Base-by-base conservation (phyloP, 2,113 vertebrate genomes). In the Galemys pyrenaicus region DNA sequence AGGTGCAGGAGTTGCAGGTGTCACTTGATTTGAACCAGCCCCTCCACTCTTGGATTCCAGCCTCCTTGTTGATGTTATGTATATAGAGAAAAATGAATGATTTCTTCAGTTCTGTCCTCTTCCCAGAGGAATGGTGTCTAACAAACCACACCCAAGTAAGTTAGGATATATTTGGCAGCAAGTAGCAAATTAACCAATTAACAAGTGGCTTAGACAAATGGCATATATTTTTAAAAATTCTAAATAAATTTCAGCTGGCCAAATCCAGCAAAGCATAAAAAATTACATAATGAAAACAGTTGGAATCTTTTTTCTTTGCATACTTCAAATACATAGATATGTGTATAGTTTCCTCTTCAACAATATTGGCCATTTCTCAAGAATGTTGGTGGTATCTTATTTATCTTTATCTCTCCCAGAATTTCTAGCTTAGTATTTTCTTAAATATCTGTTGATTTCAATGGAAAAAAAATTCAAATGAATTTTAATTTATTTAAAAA, bases 381-480 rank as follows among this genome's bases (percentile, higher is more conserved):
- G 64, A 90, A 68, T 54, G 19, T 54, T 75, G 80, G 15, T 80
- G 46, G 19, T 78, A 32, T 30, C 56, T 78, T 77, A 46, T 71
- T 62, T 56, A 70, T 80, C 58, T 96, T 94, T 85, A 8, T 71
- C 62, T n/a, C n/a, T 84, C 37, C 13, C n/a, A 65, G 39, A 62
- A 37, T 87, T 94, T 80, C 62, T 91, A 87, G 49, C 39, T 89
- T 83, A 39, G 15, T 71, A 32, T 89, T 94, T 95, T 95, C 64
- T 15, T 74, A 71, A 89, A 79, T 64, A 56, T 77, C 86, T 79
- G 3, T 70, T 73, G n/a, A 64, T 44, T 81, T 89, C 80, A 89
- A 67, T 71, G 10, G 79, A 90, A 67, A 67, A 88, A 88, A 85
- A n/a, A 28, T 83, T 62, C 70, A 65, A 60, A 95, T 65, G 65